Percentiles rank a stretch among this genome's conserved stretches.
Conservation (phyloP, 2,888 invertebrate species). For the Ophioninae sp. region DNA sequence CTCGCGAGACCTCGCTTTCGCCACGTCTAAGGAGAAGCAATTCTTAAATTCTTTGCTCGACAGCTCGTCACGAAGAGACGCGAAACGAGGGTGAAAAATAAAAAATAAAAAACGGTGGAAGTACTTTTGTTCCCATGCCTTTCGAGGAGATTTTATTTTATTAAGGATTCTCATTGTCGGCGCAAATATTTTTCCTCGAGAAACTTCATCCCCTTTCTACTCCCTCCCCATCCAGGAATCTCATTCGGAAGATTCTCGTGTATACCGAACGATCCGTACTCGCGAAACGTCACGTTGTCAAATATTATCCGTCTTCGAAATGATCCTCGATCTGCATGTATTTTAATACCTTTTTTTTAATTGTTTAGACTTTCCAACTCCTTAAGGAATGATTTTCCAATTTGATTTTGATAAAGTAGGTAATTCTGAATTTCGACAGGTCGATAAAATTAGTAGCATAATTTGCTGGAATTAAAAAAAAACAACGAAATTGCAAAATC, state of each 20-base stretch:
- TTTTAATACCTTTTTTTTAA: too few species aligned
- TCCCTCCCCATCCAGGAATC: constrained; percentile 23
- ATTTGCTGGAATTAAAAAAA: too few species aligned
- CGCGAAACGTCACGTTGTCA: constrained; percentile 22
- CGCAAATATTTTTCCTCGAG: constrained; percentile 56
- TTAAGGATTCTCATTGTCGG: constrained; percentile 61
- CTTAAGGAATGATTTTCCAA: too few species aligned
- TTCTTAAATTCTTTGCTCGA: constrained; percentile 54
- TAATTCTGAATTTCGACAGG: too few species aligned
- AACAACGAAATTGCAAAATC: too few species aligned
- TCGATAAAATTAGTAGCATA: too few species aligned
- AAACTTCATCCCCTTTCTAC: constrained; percentile 4
- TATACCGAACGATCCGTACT: constrained; percentile 23
- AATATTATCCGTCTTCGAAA: constrained; percentile 32
- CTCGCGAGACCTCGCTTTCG: neutral
- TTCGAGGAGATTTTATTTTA: constrained; percentile 53
- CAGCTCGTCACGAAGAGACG: constrained; percentile 40
- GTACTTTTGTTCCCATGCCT: constrained; percentile 38
- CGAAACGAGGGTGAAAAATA: constrained; percentile 3
- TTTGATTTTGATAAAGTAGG: too few species aligned
- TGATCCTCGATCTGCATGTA: constrained; percentile 23
- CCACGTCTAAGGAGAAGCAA: constrained; percentile 42
- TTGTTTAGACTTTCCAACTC: too few species aligned
- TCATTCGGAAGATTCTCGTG: constrained; percentile 35
- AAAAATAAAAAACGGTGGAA: constrained; percentile 7